phyloP scores from a whole-genome alignment of 2,113 vertebrate genomes.

The Gallinago paraguaiae region DNA sequence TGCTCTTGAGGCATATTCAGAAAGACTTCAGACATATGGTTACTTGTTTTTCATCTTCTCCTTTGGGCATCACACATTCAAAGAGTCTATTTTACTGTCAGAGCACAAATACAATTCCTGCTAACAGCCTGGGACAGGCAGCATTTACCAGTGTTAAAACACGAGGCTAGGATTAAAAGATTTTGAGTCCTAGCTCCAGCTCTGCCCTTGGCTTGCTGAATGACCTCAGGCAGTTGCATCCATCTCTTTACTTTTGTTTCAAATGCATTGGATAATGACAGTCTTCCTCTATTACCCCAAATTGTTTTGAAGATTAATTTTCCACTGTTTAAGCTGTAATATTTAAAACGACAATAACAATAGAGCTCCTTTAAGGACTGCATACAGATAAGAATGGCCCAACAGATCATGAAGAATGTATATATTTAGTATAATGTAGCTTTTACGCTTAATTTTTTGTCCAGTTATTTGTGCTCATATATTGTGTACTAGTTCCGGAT shows the following conservation, averaged over 20 bases:
- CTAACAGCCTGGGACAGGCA: conserved; percentile 54
- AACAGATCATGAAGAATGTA: not conserved
- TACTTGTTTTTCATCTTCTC: conserved; percentile 48
- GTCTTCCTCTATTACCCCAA: not conserved
- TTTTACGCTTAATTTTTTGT: not conserved
- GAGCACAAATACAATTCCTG: not conserved
- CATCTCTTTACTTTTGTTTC: not conserved
- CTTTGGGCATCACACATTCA: conserved; percentile 41
- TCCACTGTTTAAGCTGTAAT: not conserved
- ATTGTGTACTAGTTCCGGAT: not conserved
- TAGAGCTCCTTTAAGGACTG: not conserved
- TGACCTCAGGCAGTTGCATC: not conserved
- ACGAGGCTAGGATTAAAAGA: not conserved
- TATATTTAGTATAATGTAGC: not conserved
- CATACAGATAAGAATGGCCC: not conserved
- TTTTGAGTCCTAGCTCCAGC: not conserved
- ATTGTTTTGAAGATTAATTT: conserved; percentile 3
- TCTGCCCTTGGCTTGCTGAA: not conserved
- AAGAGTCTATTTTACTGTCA: conserved; percentile 32
- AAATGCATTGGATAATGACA: not conserved
- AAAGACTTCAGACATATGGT: conserved; percentile 46
- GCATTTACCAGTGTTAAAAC: conserved; percentile 30
- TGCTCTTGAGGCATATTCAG: conserved; percentile 42
- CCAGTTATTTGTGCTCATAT: not conserved
- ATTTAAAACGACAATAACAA: not conserved